Conservation (phyloP, 2,113 vertebrate species). For the Stigmatopora nigra region DNA sequence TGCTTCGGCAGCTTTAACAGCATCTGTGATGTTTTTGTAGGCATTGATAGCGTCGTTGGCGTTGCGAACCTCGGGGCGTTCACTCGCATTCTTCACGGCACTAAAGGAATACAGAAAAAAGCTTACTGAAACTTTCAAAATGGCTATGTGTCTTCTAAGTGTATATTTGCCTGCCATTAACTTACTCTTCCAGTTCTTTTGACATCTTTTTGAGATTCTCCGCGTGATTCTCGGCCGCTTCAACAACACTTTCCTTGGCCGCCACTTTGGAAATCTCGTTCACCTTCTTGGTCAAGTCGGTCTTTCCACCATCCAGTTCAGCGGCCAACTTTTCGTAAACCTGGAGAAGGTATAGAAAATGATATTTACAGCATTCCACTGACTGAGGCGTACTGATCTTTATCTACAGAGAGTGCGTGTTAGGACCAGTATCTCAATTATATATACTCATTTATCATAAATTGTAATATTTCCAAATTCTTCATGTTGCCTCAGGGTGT, state of each 20-base stretch:
- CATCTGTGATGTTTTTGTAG: slow-evolving; percentile 85
- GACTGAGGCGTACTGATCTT: slow-evolving; percentile 17
- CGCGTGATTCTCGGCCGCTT: slow-evolving; percentile 79
- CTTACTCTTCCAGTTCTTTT: slow-evolving; percentile 81
- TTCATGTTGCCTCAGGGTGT: background rate
- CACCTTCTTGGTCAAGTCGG: slow-evolving; percentile 76
- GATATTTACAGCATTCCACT: slow-evolving; percentile 1
- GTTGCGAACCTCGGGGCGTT: slow-evolving; percentile 72
- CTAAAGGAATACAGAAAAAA: slow-evolving; percentile 52
- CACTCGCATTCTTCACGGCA: slow-evolving; percentile 75
- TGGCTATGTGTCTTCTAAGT: background rate
- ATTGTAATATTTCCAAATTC: background rate
- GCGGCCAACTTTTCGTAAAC: slow-evolving; percentile 81
- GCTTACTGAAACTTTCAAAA: background rate
- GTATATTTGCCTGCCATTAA: background rate
- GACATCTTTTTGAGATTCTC: slow-evolving; percentile 73
- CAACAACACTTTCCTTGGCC: slow-evolving; percentile 73
- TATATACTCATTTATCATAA: background rate
- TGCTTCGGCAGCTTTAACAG: slow-evolving; percentile 81
- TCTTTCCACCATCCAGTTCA: slow-evolving; percentile 79
- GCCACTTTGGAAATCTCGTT: slow-evolving; percentile 70
- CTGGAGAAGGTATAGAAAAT: slow-evolving; percentile 52
- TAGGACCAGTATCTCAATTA: slow-evolving; percentile 8
- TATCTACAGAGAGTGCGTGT: slow-evolving; percentile 32
- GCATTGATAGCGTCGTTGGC: slow-evolving; percentile 81